phyloP scores from a whole-genome alignment of 2,113 vertebrate genomes.

The Rhizomys pruinosus region DNA sequence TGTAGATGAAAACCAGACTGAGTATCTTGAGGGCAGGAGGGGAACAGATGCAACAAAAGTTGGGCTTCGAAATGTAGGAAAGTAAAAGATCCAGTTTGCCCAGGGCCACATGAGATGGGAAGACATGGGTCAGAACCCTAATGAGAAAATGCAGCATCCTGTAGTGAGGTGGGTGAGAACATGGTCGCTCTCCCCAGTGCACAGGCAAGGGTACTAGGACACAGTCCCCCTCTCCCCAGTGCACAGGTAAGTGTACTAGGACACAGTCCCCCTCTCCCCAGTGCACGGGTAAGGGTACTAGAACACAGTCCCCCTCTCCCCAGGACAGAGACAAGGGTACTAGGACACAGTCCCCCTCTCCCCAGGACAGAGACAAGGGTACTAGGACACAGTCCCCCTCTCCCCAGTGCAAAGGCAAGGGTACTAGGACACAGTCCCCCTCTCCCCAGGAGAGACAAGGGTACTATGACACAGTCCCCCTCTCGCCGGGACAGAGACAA shows the following conservation, averaged over 20 bases:
- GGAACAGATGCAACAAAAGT: background rate
- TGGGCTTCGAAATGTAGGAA: background rate
- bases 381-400: background rate
- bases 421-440: background rate
- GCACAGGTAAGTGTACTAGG: background rate
- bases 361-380: background rate
- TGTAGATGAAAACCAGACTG: background rate
- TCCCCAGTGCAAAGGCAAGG: background rate
- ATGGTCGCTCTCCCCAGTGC: background rate
- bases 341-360: background rate
- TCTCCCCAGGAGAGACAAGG: background rate
- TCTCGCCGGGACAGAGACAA: background rate
- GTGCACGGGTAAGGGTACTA: background rate
- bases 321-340: background rate
- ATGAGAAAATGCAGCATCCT: background rate
- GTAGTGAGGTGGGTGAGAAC: background rate
- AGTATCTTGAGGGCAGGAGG: background rate
- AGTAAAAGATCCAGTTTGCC: background rate
- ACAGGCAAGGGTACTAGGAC: background rate
- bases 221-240: background rate
- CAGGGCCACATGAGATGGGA: background rate
- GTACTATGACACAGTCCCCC: background rate
- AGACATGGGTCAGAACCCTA: constrained; percentile 10
- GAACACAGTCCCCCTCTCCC: background rate
- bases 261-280: background rate